phyloP scores from a whole-genome alignment of 2,113 vertebrate species.

The Ardeotis arabs region DNA sequence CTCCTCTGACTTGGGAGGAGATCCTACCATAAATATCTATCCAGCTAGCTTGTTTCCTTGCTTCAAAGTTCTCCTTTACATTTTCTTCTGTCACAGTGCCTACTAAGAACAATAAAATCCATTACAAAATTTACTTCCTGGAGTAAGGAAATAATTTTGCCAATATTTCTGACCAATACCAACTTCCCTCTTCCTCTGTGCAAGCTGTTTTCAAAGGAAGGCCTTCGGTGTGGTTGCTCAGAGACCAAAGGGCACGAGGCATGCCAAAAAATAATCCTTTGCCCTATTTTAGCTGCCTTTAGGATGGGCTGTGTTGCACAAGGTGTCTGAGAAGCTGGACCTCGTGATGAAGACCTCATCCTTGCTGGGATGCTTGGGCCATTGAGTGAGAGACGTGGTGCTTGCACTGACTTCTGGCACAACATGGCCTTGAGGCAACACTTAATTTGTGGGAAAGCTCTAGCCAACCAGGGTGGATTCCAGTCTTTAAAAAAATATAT shows the following conservation, averaged over 20 bases:
- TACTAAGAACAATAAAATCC: slow-evolving; percentile 33
- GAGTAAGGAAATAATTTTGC: neutral
- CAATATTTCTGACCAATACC: neutral
- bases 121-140: neutral
- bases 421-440: neutral
- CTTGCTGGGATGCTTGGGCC: neutral
- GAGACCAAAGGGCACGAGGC: neutral
- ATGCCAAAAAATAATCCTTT: neutral
- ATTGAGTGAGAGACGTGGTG: fast-evolving
- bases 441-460: neutral
- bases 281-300: neutral
- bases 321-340: neutral
- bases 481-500: neutral
- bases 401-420: neutral
- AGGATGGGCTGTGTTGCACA: neutral
- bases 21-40: neutral
- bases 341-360: neutral
- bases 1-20: neutral
- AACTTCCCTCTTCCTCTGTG: neutral
- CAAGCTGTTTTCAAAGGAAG: neutral
- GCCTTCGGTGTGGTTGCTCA: neutral
- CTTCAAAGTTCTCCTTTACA: slow-evolving; percentile 30
- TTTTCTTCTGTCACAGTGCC: neutral
- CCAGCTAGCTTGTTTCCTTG: neutral
- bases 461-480: neutral